Evolutionary conservation across 2,113 vertebrate genomes (phyloP), one percentile per base, ranked within the genome.

Genomic region (Misgurnus anguillicaudatus): DNA sequence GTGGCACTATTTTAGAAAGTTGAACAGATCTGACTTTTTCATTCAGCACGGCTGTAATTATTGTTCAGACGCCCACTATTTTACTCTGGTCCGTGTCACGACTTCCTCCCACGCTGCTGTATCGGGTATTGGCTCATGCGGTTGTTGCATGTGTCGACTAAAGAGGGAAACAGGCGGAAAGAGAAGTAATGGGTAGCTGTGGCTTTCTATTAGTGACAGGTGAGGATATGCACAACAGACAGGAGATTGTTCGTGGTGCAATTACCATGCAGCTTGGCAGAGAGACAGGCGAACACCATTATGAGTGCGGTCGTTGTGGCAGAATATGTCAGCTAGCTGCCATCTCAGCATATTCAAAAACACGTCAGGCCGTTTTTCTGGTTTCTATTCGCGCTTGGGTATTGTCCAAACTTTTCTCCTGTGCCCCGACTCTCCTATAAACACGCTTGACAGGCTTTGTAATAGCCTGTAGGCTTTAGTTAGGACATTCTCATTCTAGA

Each of bases 211-310:
- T 76, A 76, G 61, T 76, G 74, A 76, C 74, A 76, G 74, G 61
- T 76, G 61, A 76, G 74, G 61, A 53, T 64, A 31, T 42, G n/a
- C 67, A 69, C 67, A 51, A 62, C 41, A 80, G 82, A 68, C 82
- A 74, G 79, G 79, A 80, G 67, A 71, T 77, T 80, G 82, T 79
- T 75, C 60, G 17, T 80, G 36, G 57, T 76, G 75, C 80, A 84
- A 84, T 84, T 84, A 84, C 76, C 72, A 65, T 69, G 68, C 82
- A 24, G 55, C 36, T 78, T 80, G 75, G 79, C 82, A 80, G 79
- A 17, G 9, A 74, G 75, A 53, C 53, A 55, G 73, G 72, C 70
- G 72, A 76, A 66, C 47, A 80, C 42, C 70, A 76, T 80, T 80
- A 80, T 80, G 75, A 71, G 72, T 62, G 78, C 78, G 58, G 70